Percentiles rank a stretch among this genome's conserved stretches.
Conservation (phyloP, 2,113 vertebrate genomes). For the Ptilorrhoa leucosticta region DNA sequence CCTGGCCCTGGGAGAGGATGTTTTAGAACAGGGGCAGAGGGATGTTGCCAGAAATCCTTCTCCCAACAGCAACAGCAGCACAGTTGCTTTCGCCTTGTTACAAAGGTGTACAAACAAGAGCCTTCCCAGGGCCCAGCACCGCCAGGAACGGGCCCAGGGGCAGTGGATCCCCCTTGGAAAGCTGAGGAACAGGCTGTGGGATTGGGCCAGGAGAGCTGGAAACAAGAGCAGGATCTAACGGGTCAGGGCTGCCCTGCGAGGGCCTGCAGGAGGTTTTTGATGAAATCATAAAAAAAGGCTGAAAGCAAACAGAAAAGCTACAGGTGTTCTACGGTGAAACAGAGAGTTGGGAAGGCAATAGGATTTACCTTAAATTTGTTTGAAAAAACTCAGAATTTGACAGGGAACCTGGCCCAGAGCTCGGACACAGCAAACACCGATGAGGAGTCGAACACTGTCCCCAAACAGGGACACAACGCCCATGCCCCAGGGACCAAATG, state of each 20-base stretch:
- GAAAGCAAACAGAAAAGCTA: background rate
- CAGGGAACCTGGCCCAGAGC: background rate
- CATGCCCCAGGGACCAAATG: rapidly evolving
- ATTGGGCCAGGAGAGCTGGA: rapidly evolving
- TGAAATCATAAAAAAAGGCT: background rate
- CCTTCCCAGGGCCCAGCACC: background rate
- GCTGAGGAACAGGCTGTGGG: background rate
- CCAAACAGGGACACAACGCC: background rate
- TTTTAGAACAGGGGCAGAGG: background rate
- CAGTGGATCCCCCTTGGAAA: rapidly evolving
- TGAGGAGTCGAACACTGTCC: background rate
- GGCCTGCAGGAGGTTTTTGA: background rate
- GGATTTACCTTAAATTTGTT: background rate
- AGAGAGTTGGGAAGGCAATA: background rate
- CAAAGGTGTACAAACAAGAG: rapidly evolving
- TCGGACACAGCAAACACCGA: background rate
- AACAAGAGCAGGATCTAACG: background rate
- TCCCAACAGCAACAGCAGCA: background rate
- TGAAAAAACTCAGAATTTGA: background rate
- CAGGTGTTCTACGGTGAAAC: background rate
- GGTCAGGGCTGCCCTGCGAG: background rate
- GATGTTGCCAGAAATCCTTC: background rate
- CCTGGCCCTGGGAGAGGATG: background rate
- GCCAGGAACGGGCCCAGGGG: rapidly evolving
- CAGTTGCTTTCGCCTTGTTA: background rate